Evolutionary conservation across 2,888 invertebrate genomes (phyloP), one percentile per base, ranked within the genome.

Genomic region (Euzetes globulus): DNA sequence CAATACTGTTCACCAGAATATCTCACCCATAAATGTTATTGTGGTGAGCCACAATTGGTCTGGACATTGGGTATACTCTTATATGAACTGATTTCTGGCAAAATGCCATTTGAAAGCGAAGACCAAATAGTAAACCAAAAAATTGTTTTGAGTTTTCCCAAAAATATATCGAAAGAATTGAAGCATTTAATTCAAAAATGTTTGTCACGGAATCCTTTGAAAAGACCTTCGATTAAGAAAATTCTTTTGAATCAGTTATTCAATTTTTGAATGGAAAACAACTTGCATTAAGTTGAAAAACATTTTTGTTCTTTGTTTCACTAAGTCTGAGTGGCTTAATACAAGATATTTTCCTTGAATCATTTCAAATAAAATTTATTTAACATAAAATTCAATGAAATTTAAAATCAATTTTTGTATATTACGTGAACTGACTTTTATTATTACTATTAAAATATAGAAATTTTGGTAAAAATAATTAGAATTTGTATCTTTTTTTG

Each of bases 1-100:
- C 86, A 86, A 63, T 86, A 86, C 80, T 83, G 84, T 76, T 85
- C 86, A 3, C 86, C 86, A 17, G 86, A 86, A 79, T 86, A 86
- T 85, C 84, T 86, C 76, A 79, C 80, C 41, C 79, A 81, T 75
- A 81, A 82, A 55, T 79, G 82, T 6, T 86, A 86, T 79, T 80
- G 84, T 74, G 86, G 84, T 5, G 79, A 82, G 3, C 81, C 84
- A 9, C 84, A 85, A 19, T 83, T 85, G 6, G 85, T 86, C 1
- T 86, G 86, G 86, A 85, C 85, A 1, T 81, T 86, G 65, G 86
- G 86, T 50, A 84, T 86, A 75, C 82, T 86, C 1, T 81, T 86
- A 22, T 86, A 81, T 79, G 85, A 86, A 80, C 84, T 86, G 83
- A 84, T 86, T 72, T 84, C 84, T 78, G 86, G 86, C 17, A 85